Percentiles rank a stretch among this genome's conserved stretches.
These are phyloP conservation scores for Zosterops hypoxanthus DNA, from an alignment of 2,113 vertebrate genomes.

Conservation along the genomic window DNA sequence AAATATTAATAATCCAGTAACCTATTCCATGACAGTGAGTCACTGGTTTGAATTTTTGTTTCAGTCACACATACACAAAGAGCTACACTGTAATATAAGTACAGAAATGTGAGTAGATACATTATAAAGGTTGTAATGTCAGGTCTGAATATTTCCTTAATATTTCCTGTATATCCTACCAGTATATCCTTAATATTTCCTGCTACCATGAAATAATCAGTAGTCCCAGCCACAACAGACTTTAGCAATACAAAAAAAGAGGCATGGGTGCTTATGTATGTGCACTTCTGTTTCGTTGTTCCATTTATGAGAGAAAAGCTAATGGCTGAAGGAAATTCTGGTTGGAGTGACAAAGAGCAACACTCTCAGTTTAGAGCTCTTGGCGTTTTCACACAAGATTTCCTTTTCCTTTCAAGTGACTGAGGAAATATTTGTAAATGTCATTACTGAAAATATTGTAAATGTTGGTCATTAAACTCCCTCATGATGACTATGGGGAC, in stretches of 20 bases:
- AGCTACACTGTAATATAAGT: constrained; percentile 69
- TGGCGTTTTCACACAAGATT: neutral
- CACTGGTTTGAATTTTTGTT: constrained; percentile 71
- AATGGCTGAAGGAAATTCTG: neutral
- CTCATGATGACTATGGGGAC: neutral
- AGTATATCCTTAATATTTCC: neutral
- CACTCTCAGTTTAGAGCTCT: neutral
- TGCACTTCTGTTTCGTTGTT: neutral
- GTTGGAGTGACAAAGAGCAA: neutral
- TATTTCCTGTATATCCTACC: neutral
- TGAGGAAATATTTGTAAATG: constrained; percentile 17
- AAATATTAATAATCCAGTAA: constrained; percentile 78
- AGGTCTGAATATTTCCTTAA: constrained; percentile 8
- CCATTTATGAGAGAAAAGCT: neutral
- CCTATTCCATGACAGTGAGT: constrained; percentile 70
- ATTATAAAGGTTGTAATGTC: constrained; percentile 33
- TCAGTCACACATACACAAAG: constrained; percentile 32
- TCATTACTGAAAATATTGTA: constrained; percentile 8
- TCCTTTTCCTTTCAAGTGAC: constrained; percentile 49
- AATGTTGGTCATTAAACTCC: neutral
- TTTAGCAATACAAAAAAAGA: neutral
- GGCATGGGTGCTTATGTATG: rapidly evolving
- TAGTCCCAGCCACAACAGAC: neutral
- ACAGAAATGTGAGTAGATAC: constrained; percentile 55
- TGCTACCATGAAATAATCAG: neutral